These are phyloP conservation scores for Carassius auratus DNA, from an alignment of 2,113 vertebrate genomes.

Conservation along the genomic window DNA sequence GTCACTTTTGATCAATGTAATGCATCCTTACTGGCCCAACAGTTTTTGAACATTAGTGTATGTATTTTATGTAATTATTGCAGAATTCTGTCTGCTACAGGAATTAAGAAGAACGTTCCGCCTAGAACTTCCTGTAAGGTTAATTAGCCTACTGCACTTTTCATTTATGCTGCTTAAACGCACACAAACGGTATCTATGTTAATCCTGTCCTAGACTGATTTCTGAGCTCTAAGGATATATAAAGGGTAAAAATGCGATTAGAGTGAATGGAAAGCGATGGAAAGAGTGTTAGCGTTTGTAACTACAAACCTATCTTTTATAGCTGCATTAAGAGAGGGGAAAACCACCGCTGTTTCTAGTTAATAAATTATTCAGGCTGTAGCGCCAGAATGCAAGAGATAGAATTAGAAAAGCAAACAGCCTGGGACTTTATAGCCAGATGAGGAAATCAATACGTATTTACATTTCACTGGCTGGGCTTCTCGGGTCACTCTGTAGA, in stretches of 20 bases:
- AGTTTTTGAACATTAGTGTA: too few relatives aligned
- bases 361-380: slow-evolving; percentile 58
- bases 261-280: slow-evolving; percentile 24
- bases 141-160: slow-evolving; percentile 5
- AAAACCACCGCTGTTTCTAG: slow-evolving; percentile 30
- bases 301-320: slow-evolving; percentile 31
- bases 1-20: background rate
- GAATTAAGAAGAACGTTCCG: background rate
- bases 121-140: background rate
- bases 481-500: slow-evolving; percentile 41
- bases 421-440: slow-evolving; percentile 50
- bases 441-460: slow-evolving; percentile 59
- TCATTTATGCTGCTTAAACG: background rate
- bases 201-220: slow-evolving; percentile 35
- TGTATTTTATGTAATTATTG: too few relatives aligned
- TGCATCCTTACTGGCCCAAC: background rate
- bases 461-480: slow-evolving; percentile 53
- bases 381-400: slow-evolving; percentile 49
- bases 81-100: background rate
- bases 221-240: slow-evolving; percentile 10
- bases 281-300: slow-evolving; percentile 11
- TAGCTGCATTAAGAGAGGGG: slow-evolving; percentile 22
- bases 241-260: slow-evolving; percentile 19
- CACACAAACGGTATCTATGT: background rate
- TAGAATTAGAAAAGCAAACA: slow-evolving; percentile 58